Percentiles rank a stretch among this genome's conserved stretches.
phyloP scores from a whole-genome alignment of 2,797 vertebrate genomes.

The Coracias cyanogaster region DNA sequence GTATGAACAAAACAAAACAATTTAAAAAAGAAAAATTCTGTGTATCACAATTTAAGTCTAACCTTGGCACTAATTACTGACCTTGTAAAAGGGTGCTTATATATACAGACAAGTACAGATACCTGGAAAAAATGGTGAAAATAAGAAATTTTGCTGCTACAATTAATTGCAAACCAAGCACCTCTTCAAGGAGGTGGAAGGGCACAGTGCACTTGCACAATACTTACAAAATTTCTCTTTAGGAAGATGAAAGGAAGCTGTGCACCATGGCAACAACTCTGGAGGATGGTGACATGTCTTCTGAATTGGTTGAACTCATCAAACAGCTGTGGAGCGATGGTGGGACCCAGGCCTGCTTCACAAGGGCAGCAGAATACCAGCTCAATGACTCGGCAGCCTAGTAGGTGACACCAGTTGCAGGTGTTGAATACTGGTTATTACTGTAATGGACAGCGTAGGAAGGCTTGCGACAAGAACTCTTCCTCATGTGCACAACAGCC shows the following conservation, averaged over 20 bases:
- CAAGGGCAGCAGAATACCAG: slow-evolving; percentile 75
- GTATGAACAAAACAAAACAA: neutral
- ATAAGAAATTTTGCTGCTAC: neutral
- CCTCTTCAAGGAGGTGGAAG: neutral
- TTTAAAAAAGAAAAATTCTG: neutral
- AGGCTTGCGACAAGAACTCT: rapidly evolving
- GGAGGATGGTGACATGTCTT: slow-evolving; percentile 66
- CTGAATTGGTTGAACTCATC: slow-evolving; percentile 63
- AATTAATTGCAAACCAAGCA: neutral
- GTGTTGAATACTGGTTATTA: neutral
- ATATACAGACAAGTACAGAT: rapidly evolving
- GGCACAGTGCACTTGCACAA: neutral
- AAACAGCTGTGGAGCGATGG: slow-evolving; percentile 67
- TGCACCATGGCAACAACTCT: slow-evolving; percentile 29
- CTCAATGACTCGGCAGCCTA: slow-evolving; percentile 79
- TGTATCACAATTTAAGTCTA: neutral
- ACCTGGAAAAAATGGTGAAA: neutral
- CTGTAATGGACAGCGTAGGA: rapidly evolving
- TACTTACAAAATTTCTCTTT: slow-evolving; percentile 11
- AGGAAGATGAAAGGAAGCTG: slow-evolving; percentile 77
- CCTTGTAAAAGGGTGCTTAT: neutral
- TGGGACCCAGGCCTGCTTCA: slow-evolving; percentile 73
- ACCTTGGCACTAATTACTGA: neutral
- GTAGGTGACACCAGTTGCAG: slow-evolving; percentile 66
- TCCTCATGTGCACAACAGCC: rapidly evolving